Evolutionary conservation across 2,888 invertebrate species (phyloP), one percentile per base, ranked within the genome.

Genomic region (Callosobruchus maculatus): DNA sequence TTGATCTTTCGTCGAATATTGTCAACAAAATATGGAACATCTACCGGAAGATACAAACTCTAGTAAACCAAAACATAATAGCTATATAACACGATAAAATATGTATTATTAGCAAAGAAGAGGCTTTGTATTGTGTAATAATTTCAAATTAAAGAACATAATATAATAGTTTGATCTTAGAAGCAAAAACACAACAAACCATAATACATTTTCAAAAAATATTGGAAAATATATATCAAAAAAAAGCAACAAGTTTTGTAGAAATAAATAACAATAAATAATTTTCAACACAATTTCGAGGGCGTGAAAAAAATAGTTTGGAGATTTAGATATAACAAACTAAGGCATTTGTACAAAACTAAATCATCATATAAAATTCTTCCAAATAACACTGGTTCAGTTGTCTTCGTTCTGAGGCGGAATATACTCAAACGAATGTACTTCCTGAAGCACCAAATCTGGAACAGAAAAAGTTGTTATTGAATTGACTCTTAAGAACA

Each of bases 401-500:
- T 76, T 79, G 30, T 85, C 86, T 80, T 86, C 85, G 71, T 84
- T 82, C 75, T 84, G 84, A 72, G 85, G 93, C 0, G 95, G 94
- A 80, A 92, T 82, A 79, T 83, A 84, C 68, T 81, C 92, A 87
- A 95, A 96, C 80, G 92, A 93, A 71, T 92, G 89, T 71, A 95
- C 93, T 89, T 96, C 96, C 81, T 94, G 92, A 87, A 94, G 94
- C 72, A 96, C 93, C 72, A 95, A 88, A 80, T 95, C 94, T 94
- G 88, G 70, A 89, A 91, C 79, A 78, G 75, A 74, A 77, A 77
- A 72, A 72, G 18, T 68, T 71, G 21, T 31, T 26, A 30, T 2
- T 21, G 4, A n/a, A n/a, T n/a, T n/a, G n/a, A n/a, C n/a, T n/a
- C n/a, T n/a, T n/a, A n/a, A n/a, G n/a, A n/a, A n/a, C n/a, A n/a